phyloP scores from a whole-genome alignment of 1,140 invertebrate genomes.

The Hycleus phaleratus region DNA sequence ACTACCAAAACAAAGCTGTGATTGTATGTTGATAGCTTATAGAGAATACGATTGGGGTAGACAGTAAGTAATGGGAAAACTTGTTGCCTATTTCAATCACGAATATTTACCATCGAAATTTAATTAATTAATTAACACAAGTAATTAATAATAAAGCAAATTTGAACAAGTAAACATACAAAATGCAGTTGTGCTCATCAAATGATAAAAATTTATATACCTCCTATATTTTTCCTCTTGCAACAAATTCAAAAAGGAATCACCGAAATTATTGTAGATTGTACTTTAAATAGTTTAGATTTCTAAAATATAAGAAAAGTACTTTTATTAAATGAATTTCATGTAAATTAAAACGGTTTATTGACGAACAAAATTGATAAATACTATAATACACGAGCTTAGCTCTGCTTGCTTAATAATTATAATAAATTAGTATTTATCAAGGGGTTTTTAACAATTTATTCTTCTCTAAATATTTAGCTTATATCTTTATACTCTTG shows the following conservation, averaged over 20 bases:
- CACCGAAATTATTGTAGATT: not conserved
- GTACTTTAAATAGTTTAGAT: slow-evolving; percentile 3
- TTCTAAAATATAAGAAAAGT: slow-evolving; percentile 3
- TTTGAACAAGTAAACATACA: slow-evolving; percentile 11
- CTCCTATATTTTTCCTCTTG: slow-evolving; percentile 5
- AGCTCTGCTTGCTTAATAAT: slow-evolving; percentile 20
- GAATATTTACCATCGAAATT: too few relatives aligned
- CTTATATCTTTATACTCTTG: slow-evolving; percentile 33
- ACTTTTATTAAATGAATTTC: not conserved
- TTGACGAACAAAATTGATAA: not conserved
- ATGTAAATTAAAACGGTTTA: not conserved
- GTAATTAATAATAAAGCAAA: not conserved
- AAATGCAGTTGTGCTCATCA: slow-evolving; percentile 5
- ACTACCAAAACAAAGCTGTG: slow-evolving; percentile 38
- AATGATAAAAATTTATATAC: slow-evolving; percentile 4
- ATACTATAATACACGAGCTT: slow-evolving; percentile 19
- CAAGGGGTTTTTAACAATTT: slow-evolving; percentile 13
- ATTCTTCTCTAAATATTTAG: slow-evolving; percentile 7
- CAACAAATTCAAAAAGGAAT: not conserved
- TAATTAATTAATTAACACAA: not conserved
- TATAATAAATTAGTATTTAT: slow-evolving; percentile 10
- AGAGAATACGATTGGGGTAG: slow-evolving; percentile 15
- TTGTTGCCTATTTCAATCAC: slow-evolving; percentile 30
- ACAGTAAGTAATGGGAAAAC: slow-evolving; percentile 40
- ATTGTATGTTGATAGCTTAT: slow-evolving; percentile 34